Percentiles rank a stretch among this genome's conserved stretches.
Evolutionary conservation across 2,797 vertebrate species (phyloP).

Genomic region (Eulemur rubriventer): DNA sequence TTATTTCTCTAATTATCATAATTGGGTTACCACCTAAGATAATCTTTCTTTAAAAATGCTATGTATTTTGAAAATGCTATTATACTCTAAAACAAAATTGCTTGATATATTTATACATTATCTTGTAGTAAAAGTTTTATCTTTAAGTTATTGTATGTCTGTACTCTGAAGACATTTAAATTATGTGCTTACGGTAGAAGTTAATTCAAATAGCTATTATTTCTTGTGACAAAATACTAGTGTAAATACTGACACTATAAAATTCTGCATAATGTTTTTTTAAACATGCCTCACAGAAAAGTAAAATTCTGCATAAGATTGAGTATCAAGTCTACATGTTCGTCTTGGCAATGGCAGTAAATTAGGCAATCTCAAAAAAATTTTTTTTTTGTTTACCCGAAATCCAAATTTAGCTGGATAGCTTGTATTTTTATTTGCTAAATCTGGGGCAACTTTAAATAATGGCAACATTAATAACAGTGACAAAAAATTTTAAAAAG

Average conservation of each 20-base stretch:
- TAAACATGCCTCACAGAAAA: too few relatives aligned
- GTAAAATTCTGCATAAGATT: too few relatives aligned
- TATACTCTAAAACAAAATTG: background rate
- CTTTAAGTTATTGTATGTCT: constrained; percentile 83
- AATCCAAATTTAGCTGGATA: background rate
- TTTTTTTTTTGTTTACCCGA: background rate
- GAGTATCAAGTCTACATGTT: constrained; percentile 83
- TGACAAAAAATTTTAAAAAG: background rate
- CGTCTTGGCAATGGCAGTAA: constrained; percentile 82
- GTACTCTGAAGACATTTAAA: constrained; percentile 71
- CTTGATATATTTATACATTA: background rate
- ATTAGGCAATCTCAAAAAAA: constrained; percentile 78
- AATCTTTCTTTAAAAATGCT: background rate
- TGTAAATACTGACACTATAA: constrained; percentile 86
- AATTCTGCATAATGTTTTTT: constrained; percentile 79
- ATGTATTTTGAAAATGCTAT: background rate
- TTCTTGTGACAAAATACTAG: constrained; percentile 82
- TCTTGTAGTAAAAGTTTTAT: background rate
- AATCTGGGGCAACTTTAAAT: background rate
- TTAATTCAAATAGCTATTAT: background rate
- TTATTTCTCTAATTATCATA: constrained; percentile 69
- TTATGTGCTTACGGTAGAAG: constrained; percentile 74
- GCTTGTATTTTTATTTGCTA: background rate
- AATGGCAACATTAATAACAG: background rate
- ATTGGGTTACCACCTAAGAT: constrained; percentile 41